Conservation (phyloP, 1,140 invertebrate genomes). For the Intoshia linei region DNA sequence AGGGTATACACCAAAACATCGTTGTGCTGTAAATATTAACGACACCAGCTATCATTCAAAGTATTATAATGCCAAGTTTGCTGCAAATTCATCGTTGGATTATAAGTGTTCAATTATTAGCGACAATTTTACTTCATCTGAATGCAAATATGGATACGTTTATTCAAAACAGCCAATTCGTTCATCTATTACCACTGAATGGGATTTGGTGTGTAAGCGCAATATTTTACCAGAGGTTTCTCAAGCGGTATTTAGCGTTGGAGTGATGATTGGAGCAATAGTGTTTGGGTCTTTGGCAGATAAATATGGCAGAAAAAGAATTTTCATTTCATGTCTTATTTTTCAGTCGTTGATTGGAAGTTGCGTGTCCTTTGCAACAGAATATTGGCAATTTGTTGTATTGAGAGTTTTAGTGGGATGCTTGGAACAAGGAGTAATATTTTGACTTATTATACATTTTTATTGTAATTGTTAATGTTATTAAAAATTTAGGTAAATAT, state of each 20-base stretch:
- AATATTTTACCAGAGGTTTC: constrained; percentile 12
- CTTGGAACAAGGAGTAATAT: constrained; percentile 6
- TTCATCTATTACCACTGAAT: constrained; percentile 9
- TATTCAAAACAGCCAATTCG: background rate
- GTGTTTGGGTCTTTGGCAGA: constrained; percentile 8
- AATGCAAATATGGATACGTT: background rate
- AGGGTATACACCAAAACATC: constrained; percentile 3
- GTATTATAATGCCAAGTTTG: too few relatives aligned
- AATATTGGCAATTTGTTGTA: too few relatives aligned
- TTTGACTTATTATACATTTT: too few relatives aligned
- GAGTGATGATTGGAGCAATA: constrained; percentile 9
- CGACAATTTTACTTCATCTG: too few relatives aligned
- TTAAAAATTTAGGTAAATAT: too few relatives aligned
- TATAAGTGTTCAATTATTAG: too few relatives aligned
- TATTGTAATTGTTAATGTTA: too few relatives aligned
- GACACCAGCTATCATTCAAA: too few relatives aligned
- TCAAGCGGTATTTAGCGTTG: constrained; percentile 9
- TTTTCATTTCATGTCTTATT: constrained; percentile 4
- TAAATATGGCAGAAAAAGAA: constrained; percentile 9
- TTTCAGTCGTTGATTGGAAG: constrained; percentile 2
- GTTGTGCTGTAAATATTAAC: constrained; percentile 5
- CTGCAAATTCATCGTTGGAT: too few relatives aligned
- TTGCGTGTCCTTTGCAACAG: too few relatives aligned
- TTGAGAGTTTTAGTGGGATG: constrained; percentile 4
- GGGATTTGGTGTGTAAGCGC: constrained; percentile 15